These are phyloP conservation scores for Glaucopsyche alexis DNA, from an alignment of 2,888 invertebrate species.

Conservation along the genomic window DNA sequence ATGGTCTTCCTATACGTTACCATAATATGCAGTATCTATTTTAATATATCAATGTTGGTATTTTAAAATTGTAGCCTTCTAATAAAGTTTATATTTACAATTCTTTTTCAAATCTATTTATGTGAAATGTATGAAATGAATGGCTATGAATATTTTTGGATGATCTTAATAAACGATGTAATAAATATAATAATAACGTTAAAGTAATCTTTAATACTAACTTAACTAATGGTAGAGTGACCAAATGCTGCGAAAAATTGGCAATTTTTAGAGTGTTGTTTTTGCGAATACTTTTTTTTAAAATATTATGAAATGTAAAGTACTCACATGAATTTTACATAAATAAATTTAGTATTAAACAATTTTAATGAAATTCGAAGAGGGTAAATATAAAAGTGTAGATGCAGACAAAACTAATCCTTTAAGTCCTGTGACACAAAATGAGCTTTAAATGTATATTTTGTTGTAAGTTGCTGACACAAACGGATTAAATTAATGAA, in stretches of 20 bases:
- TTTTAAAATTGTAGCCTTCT: neutral
- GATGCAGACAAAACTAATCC: neutral
- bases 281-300: neutral
- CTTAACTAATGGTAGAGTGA: conserved; percentile 29
- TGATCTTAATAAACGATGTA: conserved; percentile 1
- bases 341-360: too few relatives aligned
- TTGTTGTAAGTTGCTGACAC: neutral
- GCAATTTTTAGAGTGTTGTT: neutral
- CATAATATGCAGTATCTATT: neutral
- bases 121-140: conserved; percentile 2
- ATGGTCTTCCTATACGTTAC: neutral
- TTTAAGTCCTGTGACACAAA: conserved; percentile 8
- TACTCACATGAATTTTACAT: too few relatives aligned
- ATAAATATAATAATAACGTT: conserved; percentile 21
- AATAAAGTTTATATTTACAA: neutral
- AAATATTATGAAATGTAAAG: neutral
- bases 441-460: neutral
- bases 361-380: neutral
- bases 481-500: neutral
- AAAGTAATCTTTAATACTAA: conserved; percentile 6
- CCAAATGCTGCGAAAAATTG: conserved; percentile 2
- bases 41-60: neutral
- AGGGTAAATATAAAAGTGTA: neutral
- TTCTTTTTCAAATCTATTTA: neutral
- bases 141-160: neutral